These are phyloP conservation scores for Todiramphus chloris DNA, from an alignment of 2,113 vertebrate species.

Conservation along the genomic window DNA sequence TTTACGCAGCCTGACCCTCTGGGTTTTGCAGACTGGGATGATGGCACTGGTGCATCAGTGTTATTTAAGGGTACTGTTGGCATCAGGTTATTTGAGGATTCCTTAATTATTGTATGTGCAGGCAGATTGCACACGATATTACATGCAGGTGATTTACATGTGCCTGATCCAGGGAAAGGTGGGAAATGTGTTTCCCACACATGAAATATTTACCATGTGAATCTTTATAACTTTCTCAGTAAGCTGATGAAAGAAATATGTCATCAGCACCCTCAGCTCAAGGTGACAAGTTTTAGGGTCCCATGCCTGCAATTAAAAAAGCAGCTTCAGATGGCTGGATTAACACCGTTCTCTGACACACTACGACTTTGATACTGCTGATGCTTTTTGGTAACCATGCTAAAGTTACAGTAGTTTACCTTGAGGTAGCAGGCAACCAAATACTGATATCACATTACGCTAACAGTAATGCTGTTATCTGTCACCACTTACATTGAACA, in stretches of 20 bases:
- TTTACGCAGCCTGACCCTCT: not conserved
- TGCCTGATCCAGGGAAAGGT: not conserved
- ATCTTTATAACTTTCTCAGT: not conserved
- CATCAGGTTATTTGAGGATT: not conserved
- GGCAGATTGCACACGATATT: not conserved
- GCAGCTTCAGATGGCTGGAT: not conserved
- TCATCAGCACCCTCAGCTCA: not conserved
- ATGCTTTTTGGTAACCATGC: slow-evolving; percentile 40
- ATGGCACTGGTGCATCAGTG: not conserved
- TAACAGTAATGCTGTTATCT: slow-evolving; percentile 69
- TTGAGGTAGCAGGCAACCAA: slow-evolving; percentile 36
- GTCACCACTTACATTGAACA: slow-evolving; percentile 73
- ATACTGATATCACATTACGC: slow-evolving; percentile 58
- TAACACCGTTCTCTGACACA: not conserved
- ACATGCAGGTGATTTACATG: not conserved
- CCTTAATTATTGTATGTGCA: not conserved
- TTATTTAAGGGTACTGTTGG: not conserved
- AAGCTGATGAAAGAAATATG: not conserved
- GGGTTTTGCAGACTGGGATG: not conserved
- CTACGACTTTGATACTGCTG: not conserved
- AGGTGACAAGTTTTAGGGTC: not conserved
- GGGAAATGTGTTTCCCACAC: not conserved
- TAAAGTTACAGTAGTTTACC: slow-evolving; percentile 50
- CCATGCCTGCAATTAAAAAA: not conserved
- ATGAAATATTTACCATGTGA: not conserved